Evolutionary conservation across 2,797 vertebrate species (phyloP), one percentile per base, ranked within the genome.

Genomic region (Premnoplex brunnescens): DNA sequence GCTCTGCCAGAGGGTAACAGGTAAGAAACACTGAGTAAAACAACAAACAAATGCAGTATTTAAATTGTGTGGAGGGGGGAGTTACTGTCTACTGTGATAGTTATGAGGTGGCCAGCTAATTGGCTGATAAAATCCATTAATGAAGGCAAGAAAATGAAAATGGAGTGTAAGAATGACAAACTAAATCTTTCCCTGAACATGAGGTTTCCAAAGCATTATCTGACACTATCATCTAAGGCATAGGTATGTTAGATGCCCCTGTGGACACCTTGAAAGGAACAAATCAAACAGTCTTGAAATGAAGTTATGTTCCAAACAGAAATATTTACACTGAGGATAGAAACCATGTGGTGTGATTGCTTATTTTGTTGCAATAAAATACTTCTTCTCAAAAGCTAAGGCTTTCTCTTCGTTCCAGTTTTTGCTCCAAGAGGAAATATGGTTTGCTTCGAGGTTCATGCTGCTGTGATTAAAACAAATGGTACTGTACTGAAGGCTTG

Each of bases 341-440:
- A 71, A 82, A 2, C 1, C 1, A 0, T 14, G 2, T 41, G 13
- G 6, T 2, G 5, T 26, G 28, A 36, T 59, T 76, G 64, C 36
- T 89, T 83, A 24, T 55, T 89, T 76, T 88, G 51, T 69, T 30
- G 8, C n/a, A 32, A 64, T 62, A 80, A 74, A 71, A 18, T 34
- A 32, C 6, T 9, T 81, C 32, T 64, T 48, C 37, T 68, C 26
- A 41, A 55, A 84, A 74, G 56, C 7, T 36, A 26, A 52, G 48
- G 6, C 18, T 71, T 51, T 52, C 11, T 39, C 6, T 75, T 74
- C 7, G 24, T 46, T 82, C 37, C 17, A 39, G 0, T 43, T 66
- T 78, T 82, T 68, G 17, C n/a, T 85, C 13, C 64, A 51, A 56
- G 49, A 67, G 52, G 36, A 88, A 39, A 10, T 46, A 28, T 21